Evolutionary conservation across 2,797 vertebrate species (phyloP).

Genomic region (Bucorvus abyssinicus): DNA sequence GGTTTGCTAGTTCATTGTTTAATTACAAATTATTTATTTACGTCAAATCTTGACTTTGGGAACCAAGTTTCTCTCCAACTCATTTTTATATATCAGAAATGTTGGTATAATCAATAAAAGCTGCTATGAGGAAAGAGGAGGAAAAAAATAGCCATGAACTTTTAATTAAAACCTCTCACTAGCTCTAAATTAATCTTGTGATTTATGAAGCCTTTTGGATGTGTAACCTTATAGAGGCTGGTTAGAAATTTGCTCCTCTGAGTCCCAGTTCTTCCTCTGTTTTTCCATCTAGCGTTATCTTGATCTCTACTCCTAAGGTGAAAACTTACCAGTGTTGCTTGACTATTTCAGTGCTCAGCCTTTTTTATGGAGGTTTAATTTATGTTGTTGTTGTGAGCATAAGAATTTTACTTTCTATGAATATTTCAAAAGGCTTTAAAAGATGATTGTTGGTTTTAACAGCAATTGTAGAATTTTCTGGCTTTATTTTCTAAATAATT

Average conservation of each 20-base stretch:
- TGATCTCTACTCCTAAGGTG: neutral
- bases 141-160: neutral
- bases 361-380: neutral
- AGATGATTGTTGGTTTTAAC: neutral
- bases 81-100: neutral
- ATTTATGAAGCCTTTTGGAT: neutral
- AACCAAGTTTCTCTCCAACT: neutral
- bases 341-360: neutral
- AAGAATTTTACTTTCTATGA: neutral
- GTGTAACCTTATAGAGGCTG: neutral
- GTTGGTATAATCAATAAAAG: neutral
- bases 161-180: neutral
- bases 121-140: neutral
- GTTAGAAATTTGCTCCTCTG: neutral
- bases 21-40: neutral
- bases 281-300: neutral
- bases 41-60: neutral
- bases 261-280: neutral
- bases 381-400: accelerated
- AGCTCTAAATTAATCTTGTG: neutral
- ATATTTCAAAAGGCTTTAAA: neutral
- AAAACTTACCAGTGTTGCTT: neutral
- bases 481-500: neutral
- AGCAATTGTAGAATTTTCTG: neutral
- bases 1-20: accelerated